These are phyloP conservation scores for Xiphydria camelus DNA, from an alignment of 2,888 invertebrate species.

Conservation along the genomic window DNA sequence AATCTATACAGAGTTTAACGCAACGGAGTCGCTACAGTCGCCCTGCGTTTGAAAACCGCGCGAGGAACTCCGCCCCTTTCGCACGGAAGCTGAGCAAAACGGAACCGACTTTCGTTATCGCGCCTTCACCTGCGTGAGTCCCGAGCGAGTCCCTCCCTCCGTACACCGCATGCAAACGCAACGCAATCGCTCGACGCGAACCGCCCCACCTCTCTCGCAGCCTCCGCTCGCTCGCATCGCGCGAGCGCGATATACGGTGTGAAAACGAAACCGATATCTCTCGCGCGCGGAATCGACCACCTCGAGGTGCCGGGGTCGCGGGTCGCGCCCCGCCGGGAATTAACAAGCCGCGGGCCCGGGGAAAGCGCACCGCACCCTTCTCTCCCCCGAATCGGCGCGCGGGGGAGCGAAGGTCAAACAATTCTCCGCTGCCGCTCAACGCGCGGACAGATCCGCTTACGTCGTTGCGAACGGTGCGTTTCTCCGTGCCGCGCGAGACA, in stretches of 20 bases:
- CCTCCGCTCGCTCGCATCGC: slow-evolving; percentile 10
- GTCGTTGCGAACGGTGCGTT: too few relatives aligned
- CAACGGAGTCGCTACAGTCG: too few relatives aligned
- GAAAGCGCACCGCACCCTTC: too few relatives aligned
- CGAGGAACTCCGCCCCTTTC: slow-evolving; percentile 29
- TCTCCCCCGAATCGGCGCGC: too few relatives aligned
- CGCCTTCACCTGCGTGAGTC: slow-evolving; percentile 46
- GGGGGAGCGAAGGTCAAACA: too few relatives aligned
- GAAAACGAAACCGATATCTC: slow-evolving; percentile 45
- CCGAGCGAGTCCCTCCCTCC: slow-evolving; percentile 14
- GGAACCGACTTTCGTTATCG: slow-evolving; percentile 46
- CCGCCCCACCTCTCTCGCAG: slow-evolving; percentile 22
- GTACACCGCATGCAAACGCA: too few relatives aligned
- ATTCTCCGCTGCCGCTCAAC: too few relatives aligned
- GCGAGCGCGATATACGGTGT: slow-evolving; percentile 15
- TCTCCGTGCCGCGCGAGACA: too few relatives aligned
- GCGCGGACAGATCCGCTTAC: too few relatives aligned
- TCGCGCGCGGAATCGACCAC: not conserved
- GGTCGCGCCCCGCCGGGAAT: not conserved
- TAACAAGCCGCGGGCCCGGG: not conserved
- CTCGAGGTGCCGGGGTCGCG: not conserved
- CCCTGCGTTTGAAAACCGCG: too few relatives aligned
- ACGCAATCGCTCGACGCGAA: slow-evolving; percentile 17
- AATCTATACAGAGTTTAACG: too few relatives aligned
- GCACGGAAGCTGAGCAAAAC: slow-evolving; percentile 43